Evolutionary conservation across 2,888 invertebrate genomes (phyloP), one percentile per base, ranked within the genome.

Genomic region (Phrixothrix hirtus): DNA sequence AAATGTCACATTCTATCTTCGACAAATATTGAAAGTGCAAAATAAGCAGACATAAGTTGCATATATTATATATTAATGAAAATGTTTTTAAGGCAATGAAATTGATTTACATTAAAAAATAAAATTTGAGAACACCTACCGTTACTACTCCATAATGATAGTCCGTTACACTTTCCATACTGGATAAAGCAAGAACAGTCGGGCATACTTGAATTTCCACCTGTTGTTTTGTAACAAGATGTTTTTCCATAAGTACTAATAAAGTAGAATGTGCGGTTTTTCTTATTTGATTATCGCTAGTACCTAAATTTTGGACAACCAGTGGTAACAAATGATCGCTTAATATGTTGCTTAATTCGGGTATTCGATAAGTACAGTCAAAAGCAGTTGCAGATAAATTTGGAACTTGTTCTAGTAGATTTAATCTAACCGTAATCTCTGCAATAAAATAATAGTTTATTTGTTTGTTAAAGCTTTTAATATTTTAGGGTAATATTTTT

Each of bases 381-480:
- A 80, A 76, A 56, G 84, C 85, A 61, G 83, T 79, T 58, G 81
- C 76, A 9, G 85, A 85, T 53, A 87, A 77, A 62, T 83, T 81
- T 4, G 86, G 85, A 42, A 88, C 77, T 65, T 86, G 85, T 64
- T 86, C 84, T 72, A 87, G 79, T 64, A 87, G 69, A 64, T 84
- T 84, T 14, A 79, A 78, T 51, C 84, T 77, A 11, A 86, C 81
- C 49, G 78, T 74, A 14, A 79, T 75, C 65, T 86, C 86, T 87
- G 78, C 25, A 47, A 52, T 11, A 37, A 38, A 25, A n/a, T n/a
- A n/a, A n/a, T n/a, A n/a, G n/a, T n/a, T n/a, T n/a, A n/a, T n/a
- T n/a, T n/a, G n/a, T n/a, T n/a, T n/a, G n/a, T n/a, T n/a, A n/a
- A n/a, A n/a, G n/a, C n/a, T n/a, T n/a, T n/a, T n/a, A n/a, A n/a